Evolutionary conservation across 2,113 vertebrate species (phyloP), one percentile per base, ranked within the genome.

Genomic region (Strix uralensis): DNA sequence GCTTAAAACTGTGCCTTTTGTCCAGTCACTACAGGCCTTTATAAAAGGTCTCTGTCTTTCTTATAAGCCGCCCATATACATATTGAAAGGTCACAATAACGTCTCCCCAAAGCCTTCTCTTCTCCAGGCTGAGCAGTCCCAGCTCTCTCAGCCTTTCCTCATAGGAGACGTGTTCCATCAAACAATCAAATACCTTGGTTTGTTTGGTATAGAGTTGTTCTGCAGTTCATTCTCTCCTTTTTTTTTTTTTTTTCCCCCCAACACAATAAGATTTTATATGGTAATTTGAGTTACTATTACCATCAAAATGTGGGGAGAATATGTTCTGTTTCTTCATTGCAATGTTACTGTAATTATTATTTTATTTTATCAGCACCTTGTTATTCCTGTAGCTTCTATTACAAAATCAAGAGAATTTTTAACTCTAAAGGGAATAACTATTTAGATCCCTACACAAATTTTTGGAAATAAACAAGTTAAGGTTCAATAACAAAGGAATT

Each of bases 21-120:
- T 40, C 11, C 11, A 47, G 7, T 63, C 5, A 1, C 19, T 51
- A 49, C 23, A 51, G 20, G 3, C 36, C 13, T 73, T 79, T 59
- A 57, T 26, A 47, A 69, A 82, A 55, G 1, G 5, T 36, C n/a
- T 44, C 13, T 62, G 10, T 19, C 36, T 77, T 44, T 58, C 32
- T 72, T 20, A 38, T 3, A 74, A 34, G 14, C 3, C 20, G 1
- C 6, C 6, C 3, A 71, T 77, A 21, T 1, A n/a, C 1, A 6
- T 40, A 38, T 22, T 29, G n/a, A 32, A 65, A 66, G 6, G n/a
- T 21, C 2, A 3, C 22, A 74, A 7, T 32, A 55, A 65, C 16
- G 21, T 65, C 17, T 85, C 13, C 29, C 16, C 2, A 3, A 17
- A 63, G 32, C 13, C 27, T 11, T 17, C 10, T 54, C 8, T 44